phyloP scores from a whole-genome alignment of 1,140 invertebrate species.

The Dendrolimus kikuchii region DNA sequence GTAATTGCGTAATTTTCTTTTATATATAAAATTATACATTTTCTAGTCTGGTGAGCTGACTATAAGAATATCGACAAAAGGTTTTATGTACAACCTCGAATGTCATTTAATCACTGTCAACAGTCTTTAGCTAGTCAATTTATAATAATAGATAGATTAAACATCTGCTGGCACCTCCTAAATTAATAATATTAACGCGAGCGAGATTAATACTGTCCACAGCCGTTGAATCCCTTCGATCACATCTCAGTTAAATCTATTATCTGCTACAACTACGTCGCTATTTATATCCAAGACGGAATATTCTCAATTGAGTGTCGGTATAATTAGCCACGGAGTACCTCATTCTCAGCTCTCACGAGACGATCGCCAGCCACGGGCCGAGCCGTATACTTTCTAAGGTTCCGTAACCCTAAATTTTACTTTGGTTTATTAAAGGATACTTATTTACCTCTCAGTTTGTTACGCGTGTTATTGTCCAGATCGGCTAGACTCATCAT shows the following conservation, averaged over 20 bases:
- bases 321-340: slow-evolving; percentile 38
- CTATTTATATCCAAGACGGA: slow-evolving; percentile 34
- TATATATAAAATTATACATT: too few species aligned
- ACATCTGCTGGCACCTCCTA: too few species aligned
- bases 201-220: slow-evolving; percentile 6
- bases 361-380: slow-evolving; percentile 13
- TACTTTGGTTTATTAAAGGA: background rate
- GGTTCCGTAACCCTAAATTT: background rate
- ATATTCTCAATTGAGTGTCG: slow-evolving; percentile 43
- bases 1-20: too few species aligned
- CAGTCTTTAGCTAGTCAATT: too few species aligned
- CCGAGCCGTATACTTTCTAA: slow-evolving; percentile 5
- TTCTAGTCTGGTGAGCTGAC: too few species aligned
- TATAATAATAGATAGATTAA: too few species aligned
- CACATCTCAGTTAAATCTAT: background rate
- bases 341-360: slow-evolving; percentile 15
- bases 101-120: too few species aligned
- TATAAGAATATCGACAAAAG: too few species aligned
- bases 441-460: too few species aligned
- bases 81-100: too few species aligned
- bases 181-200: slow-evolving; percentile 43
- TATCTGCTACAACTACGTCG: slow-evolving; percentile 1
- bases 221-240: background rate
- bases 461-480: too few species aligned
- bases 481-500: too few species aligned